Conservation (phyloP, 2,113 vertebrate species). For the Tragelaphus scriptus region DNA sequence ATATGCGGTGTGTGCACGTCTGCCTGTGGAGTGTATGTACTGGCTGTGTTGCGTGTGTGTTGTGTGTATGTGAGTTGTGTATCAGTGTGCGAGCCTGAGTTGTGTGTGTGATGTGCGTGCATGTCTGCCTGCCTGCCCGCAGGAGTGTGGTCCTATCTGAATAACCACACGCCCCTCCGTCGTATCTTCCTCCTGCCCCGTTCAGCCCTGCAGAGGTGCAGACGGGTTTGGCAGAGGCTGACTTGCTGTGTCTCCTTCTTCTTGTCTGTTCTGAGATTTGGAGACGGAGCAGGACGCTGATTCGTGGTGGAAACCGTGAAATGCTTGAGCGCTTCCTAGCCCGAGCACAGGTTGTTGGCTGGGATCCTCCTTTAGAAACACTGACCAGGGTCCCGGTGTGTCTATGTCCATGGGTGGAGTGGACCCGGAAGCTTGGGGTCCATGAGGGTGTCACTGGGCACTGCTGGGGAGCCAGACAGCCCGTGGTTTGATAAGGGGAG, state of each 20-base stretch:
- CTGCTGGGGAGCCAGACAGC: background rate
- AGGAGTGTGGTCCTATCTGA: background rate
- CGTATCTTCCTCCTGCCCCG: background rate
- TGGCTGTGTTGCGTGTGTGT: accelerated
- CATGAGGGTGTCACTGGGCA: background rate
- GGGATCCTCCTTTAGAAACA: background rate
- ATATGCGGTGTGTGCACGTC: background rate
- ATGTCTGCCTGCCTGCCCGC: background rate
- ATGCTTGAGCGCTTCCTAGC: background rate
- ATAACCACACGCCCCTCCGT: background rate
- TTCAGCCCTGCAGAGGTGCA: background rate
- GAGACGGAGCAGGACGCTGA: background rate
- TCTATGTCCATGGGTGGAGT: no score
- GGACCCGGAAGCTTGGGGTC: accelerated
- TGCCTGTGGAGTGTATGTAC: background rate
- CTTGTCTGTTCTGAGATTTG: background rate
- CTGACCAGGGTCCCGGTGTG: background rate
- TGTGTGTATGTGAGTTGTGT: background rate
- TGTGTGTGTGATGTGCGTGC: background rate
- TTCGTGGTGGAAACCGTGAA: background rate
- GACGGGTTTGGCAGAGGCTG: background rate
- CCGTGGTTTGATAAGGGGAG: background rate
- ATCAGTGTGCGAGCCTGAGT: accelerated
- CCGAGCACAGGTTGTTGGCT: background rate
- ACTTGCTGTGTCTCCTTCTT: background rate